Conservation (phyloP, 2,888 invertebrate species). For the Physocephala rufipes region DNA sequence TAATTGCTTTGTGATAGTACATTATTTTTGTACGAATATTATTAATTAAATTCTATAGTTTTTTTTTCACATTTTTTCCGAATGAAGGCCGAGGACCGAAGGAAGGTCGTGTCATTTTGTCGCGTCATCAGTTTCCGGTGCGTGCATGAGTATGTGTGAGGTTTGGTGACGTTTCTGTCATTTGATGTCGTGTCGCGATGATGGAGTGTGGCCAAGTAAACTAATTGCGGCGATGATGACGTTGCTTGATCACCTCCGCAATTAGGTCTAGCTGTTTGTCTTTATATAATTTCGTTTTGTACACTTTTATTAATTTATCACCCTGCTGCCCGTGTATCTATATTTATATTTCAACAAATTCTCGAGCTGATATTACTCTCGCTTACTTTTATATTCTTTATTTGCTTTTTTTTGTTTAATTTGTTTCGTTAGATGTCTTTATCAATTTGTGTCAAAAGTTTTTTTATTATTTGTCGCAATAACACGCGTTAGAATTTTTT, state of each 20-base stretch:
- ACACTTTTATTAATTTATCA: too few species aligned
- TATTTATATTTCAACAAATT: too few species aligned
- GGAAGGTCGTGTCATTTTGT: too few species aligned
- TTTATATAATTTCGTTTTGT: too few species aligned
- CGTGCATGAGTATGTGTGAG: neutral
- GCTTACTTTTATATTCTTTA: neutral
- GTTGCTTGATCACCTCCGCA: neutral
- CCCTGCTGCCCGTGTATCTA: too few species aligned
- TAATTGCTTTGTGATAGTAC: conserved; percentile 26
- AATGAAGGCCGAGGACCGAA: neutral
- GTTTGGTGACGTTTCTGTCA: neutral
- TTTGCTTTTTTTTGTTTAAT: conserved; percentile 1
- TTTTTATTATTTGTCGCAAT: neutral
- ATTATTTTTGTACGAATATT: too few species aligned
- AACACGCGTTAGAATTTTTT: neutral
- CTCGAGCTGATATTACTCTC: neutral
- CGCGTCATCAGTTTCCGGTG: neutral
- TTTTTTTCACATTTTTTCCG: neutral
- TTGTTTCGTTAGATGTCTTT: neutral
- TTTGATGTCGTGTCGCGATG: neutral
- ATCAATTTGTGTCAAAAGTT: conserved; percentile 30
- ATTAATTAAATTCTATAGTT: too few species aligned
- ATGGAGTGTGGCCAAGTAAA: neutral
- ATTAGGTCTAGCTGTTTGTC: too few species aligned
- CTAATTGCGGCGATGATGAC: neutral